These are phyloP conservation scores for Pipistrellus pygmaeus DNA, from an alignment of 2,797 vertebrate genomes.

Conservation along the genomic window DNA sequence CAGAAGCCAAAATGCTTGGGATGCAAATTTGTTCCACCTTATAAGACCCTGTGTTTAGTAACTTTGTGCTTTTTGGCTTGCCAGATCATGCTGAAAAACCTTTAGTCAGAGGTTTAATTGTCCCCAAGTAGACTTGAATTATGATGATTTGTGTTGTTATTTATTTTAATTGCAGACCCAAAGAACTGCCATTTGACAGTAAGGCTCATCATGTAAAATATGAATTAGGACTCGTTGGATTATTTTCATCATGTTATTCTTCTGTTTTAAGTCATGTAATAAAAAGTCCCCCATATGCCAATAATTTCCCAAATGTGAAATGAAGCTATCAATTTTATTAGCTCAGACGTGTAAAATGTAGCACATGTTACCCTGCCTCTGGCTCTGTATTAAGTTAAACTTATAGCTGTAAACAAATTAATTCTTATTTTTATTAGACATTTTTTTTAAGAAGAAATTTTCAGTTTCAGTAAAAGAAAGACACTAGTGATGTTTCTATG, in stretches of 20 bases:
- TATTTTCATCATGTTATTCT: not conserved
- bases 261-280: constrained; percentile 24
- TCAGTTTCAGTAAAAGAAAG: constrained; percentile 60
- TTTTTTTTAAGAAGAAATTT: constrained; percentile 42
- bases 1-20: not conserved
- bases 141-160: not conserved
- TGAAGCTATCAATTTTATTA: constrained; percentile 6
- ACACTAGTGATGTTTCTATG: not conserved
- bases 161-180: not conserved
- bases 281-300: not conserved
- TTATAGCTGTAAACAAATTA: constrained; percentile 30
- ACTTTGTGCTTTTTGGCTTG: not conserved
- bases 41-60: not conserved
- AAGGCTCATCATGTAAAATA: not conserved
- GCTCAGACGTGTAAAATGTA: constrained; percentile 4
- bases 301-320: not conserved
- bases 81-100: not conserved
- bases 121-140: not conserved
- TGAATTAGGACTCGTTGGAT: not conserved
- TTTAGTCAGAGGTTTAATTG: not conserved
- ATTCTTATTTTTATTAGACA: constrained; percentile 39
- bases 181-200: not conserved
- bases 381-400: not conserved
- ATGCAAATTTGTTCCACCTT: not conserved
- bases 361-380: not conserved